Evolutionary conservation across 2,888 invertebrate species (phyloP).

Genomic region (Phlogophora meticulosa): DNA sequence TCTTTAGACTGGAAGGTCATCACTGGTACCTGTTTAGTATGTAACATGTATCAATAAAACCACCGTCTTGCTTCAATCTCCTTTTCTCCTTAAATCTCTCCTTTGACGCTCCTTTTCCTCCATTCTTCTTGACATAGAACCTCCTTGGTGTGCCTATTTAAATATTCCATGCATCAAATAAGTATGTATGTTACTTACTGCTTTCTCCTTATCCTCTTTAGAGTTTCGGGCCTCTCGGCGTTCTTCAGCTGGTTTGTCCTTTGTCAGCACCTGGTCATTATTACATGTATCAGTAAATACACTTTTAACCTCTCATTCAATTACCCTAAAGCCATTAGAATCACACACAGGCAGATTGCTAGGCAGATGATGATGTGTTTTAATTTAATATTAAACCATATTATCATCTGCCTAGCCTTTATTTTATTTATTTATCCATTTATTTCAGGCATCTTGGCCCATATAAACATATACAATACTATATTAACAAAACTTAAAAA

Average conservation of each 20-base stretch:
- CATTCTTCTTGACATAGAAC: conserved; percentile 30
- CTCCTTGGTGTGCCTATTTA: conserved; percentile 40
- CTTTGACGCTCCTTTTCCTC: conserved; percentile 31
- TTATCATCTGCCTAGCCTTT: no score
- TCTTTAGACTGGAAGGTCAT: conserved; percentile 85
- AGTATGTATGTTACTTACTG: conserved; percentile 47
- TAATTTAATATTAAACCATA: no score
- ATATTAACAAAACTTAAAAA: no score
- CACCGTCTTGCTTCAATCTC: conserved; percentile 45
- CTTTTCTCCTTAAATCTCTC: conserved; percentile 27
- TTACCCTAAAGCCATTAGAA: neutral
- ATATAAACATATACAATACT: no score
- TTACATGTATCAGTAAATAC: conserved; percentile 13
- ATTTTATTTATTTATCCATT: no score
- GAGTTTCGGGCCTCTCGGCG: conserved; percentile 79
- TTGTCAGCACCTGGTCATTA: conserved; percentile 20
- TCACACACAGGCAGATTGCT: no score
- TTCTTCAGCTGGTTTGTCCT: conserved; percentile 40
- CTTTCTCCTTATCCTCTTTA: conserved; percentile 82
- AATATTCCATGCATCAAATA: conserved; percentile 37
- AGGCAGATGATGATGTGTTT: no score
- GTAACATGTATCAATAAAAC: conserved; percentile 46
- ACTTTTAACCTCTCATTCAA: neutral
- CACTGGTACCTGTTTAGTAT: conserved; percentile 55
- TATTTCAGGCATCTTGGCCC: no score